phyloP scores from a whole-genome alignment of 64 coral and sea anemone species.

The Actinia tenebrosa region DNA sequence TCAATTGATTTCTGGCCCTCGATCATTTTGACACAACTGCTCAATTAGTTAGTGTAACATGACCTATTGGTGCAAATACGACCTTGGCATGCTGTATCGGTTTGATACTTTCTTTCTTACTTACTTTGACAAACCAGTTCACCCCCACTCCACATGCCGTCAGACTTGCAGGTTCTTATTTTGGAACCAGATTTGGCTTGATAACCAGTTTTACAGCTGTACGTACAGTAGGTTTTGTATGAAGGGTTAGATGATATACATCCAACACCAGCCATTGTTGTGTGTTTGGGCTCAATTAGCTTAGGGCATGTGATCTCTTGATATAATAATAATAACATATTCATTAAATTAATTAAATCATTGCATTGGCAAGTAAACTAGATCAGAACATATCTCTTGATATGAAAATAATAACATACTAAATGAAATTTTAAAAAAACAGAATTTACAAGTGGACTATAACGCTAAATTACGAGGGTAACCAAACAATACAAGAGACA shows the following conservation, averaged over 20 bases:
- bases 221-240: constrained; percentile 22
- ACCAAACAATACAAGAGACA: no score
- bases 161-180: constrained; percentile 32
- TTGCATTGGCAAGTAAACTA: no score
- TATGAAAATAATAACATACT: no score
- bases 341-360: not conserved
- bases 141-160: constrained; percentile 29
- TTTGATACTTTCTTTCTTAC: not conserved
- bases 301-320: constrained; percentile 19
- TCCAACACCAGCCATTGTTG: constrained; percentile 23
- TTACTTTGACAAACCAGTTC: constrained; percentile 39
- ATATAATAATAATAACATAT: constrained; percentile 1
- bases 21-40: no score
- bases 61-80: no score
- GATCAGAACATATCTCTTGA: no score
- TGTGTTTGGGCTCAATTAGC: not conserved
- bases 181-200: constrained; percentile 23
- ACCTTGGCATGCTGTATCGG: no score
- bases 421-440: no score
- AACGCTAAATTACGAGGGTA: no score
- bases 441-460: no score
- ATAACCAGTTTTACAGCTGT: constrained; percentile 36
- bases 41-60: no score
- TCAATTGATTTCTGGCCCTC: no score
- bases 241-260: not conserved